A percentile compares a stretch with the other conserved stretches of the same genome.
These are phyloP conservation scores for Agelastica alni DNA, from an alignment of 2,888 invertebrate genomes.

Conservation along the genomic window DNA sequence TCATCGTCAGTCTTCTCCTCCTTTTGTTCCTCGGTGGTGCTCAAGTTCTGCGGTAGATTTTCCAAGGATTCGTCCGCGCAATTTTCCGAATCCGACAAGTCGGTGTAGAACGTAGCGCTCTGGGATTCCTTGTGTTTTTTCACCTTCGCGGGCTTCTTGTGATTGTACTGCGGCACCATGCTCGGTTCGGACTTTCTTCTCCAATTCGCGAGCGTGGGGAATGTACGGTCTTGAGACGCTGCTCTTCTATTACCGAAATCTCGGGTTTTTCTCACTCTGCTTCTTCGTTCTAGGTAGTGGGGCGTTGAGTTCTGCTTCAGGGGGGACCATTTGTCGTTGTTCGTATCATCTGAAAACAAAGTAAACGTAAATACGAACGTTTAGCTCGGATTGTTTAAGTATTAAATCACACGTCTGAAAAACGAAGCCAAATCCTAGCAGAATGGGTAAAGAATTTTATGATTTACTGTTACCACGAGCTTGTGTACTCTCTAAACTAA, in stretches of 20 bases:
- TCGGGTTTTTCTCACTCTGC: slow-evolving; percentile 66
- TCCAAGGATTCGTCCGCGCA: slow-evolving; percentile 64
- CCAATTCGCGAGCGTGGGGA: slow-evolving; percentile 67
- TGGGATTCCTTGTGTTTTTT: slow-evolving; percentile 70
- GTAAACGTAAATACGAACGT: too few relatives aligned
- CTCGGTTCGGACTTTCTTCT: slow-evolving; percentile 75
- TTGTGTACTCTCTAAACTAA: too few relatives aligned
- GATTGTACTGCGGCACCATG: slow-evolving; percentile 61
- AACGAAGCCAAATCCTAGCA: too few relatives aligned
- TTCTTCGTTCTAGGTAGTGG: slow-evolving; percentile 86
- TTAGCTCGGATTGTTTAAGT: too few relatives aligned
- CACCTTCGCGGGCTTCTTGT: slow-evolving; percentile 70
- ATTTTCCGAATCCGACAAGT: slow-evolving; percentile 66
- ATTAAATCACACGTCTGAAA: too few relatives aligned
- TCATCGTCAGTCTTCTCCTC: slow-evolving; percentile 57
- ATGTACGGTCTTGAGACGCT: slow-evolving; percentile 58
- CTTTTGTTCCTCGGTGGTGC: slow-evolving; percentile 45
- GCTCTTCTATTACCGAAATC: slow-evolving; percentile 54
- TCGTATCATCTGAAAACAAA: slow-evolving; percentile 44
- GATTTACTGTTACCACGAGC: too few relatives aligned
- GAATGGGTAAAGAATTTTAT: too few relatives aligned
- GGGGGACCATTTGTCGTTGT: slow-evolving; percentile 57
- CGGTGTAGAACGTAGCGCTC: slow-evolving; percentile 68
- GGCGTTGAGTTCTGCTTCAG: slow-evolving; percentile 83
- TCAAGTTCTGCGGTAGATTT: slow-evolving; percentile 53